Base-by-base conservation (phyloP, 2,888 invertebrate species). In the Rotaria macrura region DNA sequence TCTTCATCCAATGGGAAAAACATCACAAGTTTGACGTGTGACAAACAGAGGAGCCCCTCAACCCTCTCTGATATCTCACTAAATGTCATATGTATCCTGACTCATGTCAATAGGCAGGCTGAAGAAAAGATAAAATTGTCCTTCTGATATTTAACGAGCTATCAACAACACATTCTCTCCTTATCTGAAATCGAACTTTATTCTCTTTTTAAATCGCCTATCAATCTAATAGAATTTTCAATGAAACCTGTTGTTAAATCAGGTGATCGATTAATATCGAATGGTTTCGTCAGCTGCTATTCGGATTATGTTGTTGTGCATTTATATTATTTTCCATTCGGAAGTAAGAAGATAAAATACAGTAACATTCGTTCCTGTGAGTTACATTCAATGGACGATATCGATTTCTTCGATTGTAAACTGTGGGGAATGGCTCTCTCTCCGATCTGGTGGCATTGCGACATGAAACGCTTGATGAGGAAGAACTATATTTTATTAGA, bases 311-410 rank as follows among this genome's bases (percentile, higher is more conserved):
- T 79, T 20, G 5, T 79, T 10, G n/a, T 79, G 4, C 25, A n/a
- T 79, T 40, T n/a, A 43, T 79, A 79, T 79, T 79, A 79, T 43
- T 79, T 79, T 79, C 79, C 79, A 79, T 79, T 79, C n/a, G 79
- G 79, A 9, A 79, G 43, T 25, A 79, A 43, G 20, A 79, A 79
- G 43, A 43, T 79, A 4, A 6, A 43, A 12, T 79, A 79, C 43
- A 43, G 12, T 25, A n/a, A 79, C 23, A 79, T 79, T 79, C 43
- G 43, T 79, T 43, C 25, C 25, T 79, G 79, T 43, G 43, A 79
- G 43, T 79, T 79, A 12, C 25, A 17, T 79, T 40, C 25, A n/a
- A 79, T n/a, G 25, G 43, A 79, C 43, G 79, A 79, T 40, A 10
- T 43, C 1, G 25, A 5, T n/a, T 1, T 79, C 1, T 79, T n/a